Base-by-base conservation (phyloP, 1,140 invertebrate species). In the Zaprionus tsacasi region DNA sequence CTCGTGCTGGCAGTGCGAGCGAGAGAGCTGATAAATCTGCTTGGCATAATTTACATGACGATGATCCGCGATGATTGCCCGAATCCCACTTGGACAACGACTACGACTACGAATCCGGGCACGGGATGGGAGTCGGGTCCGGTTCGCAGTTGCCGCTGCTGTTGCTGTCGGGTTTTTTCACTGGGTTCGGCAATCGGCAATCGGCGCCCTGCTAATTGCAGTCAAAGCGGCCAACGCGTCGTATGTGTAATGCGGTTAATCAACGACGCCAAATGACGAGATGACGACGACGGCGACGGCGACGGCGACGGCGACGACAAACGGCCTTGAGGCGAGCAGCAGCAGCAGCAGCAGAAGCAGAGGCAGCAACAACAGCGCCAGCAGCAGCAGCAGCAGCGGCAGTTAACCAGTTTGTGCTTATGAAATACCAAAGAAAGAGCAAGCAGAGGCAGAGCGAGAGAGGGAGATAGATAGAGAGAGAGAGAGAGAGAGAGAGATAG, bases 221-320 rank as follows among this genome's bases (percentile, higher is more conserved):
- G 71, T 43, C 57, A 78, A 70, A 70, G 58, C 70, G 82, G 68
- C 82, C 77, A 80, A 83, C 66, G 80, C 74, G 78, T 71, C 83
- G 83, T 83, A 87, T 87, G 83, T 80, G 83, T 88, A 87, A 88
- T 87, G 83, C 77, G 81, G 81, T 81, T 85, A 78, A 85, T 85
- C 82, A 86, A 81, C 82, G 69, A 79, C 52, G 58, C 45, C 21
- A 64, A 60, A 65, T 65, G 33, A n/a, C n/a, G 35, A 36, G 35
- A 75, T 57, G 30, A 75, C 35, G 69, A 45, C 30, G 13, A 48
- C 43, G 30, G 70, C 35, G 69, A 45, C 30, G 13, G 36, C 43
- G 55, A 45, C 60, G 21, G 13, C 36, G 58, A 38, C 60, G 21
- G 10, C 36, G 58, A 74, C 71, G 66, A 66, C 63, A 60, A 83